Conservation (phyloP, 2,113 vertebrate species). For the Pica pica region DNA sequence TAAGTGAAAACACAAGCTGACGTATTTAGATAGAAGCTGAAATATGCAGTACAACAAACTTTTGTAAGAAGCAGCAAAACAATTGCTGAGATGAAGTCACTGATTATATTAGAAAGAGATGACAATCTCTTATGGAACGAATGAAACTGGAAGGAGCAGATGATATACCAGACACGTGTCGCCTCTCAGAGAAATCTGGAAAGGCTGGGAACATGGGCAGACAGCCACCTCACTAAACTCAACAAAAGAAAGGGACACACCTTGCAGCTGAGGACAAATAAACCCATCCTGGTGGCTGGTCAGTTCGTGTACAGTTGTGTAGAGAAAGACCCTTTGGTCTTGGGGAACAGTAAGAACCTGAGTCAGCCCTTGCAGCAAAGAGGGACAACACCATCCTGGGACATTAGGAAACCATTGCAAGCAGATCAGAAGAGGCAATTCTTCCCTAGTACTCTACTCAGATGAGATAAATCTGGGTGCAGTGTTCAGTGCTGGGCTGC, state of each 20-base stretch:
- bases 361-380: not conserved
- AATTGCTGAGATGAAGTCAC: not conserved
- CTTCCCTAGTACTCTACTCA: not conserved
- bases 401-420: not conserved
- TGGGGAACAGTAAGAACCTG: not conserved
- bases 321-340: not conserved
- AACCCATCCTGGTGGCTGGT: fast-evolving
- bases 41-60: not conserved
- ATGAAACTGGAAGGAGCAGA: fast-evolving
- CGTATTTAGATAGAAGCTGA: not conserved
- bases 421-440: not conserved
- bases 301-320: fast-evolving
- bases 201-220: not conserved
- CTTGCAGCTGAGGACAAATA: not conserved
- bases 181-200: not conserved
- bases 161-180: fast-evolving
- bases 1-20: not conserved
- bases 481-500: not conserved
- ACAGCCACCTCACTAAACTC: not conserved
- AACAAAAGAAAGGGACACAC: fast-evolving
- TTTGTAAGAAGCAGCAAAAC: not conserved
- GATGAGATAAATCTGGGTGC: not conserved
- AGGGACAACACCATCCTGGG: fast-evolving
- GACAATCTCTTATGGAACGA: not conserved
- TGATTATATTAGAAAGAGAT: not conserved